Evolutionary conservation across 2,888 invertebrate species (phyloP), one percentile per base, ranked within the genome.

Genomic region (Luperina nickerlii): DNA sequence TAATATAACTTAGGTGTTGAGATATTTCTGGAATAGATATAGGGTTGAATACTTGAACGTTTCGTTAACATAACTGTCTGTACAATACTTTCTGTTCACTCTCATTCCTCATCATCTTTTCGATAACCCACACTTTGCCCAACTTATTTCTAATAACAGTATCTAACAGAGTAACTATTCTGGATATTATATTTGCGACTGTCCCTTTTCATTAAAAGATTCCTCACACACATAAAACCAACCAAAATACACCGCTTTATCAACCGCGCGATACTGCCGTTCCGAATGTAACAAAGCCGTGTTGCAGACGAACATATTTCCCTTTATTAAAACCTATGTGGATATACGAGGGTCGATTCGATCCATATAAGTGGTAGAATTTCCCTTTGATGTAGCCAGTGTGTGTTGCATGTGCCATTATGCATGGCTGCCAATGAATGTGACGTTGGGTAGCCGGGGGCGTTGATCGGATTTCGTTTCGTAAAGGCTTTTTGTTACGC

Each of bases 381-480:
- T 54, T 87, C 60, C 74, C 85, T 85, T 87, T 85, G 85, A 85
- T 85, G 88, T 85, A 27, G 18, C 42, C 62, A 57, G 66, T 48
- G 57, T 51, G 42, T n/a, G n/a, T 68, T 54, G 62, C 67, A 65
- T 54, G 68, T 81, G 57, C 76, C 67, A 73, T 13, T 38, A 57
- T 75, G 81, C 75, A 76, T 70, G 87, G 20, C 63, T 42, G 83
- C 78, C 70, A 62, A 78, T 69, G 79, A 62, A 54, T 72, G 76
- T 80, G 71, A 79, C 84, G 60, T 24, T 45, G 54, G 57, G 15
- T 38, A 32, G 73, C 57, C n/a, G 38, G 18, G 54, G 71, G 11
- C 1, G 11, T 45, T 69, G 74, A 87, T 76, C 66, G 62, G 81
- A 80, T 84, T 68, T 62, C 57, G 71, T 54, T 70, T 71, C 72